Base-by-base conservation (phyloP, 2,113 vertebrate genomes). In the Xyrauchen texanus region DNA sequence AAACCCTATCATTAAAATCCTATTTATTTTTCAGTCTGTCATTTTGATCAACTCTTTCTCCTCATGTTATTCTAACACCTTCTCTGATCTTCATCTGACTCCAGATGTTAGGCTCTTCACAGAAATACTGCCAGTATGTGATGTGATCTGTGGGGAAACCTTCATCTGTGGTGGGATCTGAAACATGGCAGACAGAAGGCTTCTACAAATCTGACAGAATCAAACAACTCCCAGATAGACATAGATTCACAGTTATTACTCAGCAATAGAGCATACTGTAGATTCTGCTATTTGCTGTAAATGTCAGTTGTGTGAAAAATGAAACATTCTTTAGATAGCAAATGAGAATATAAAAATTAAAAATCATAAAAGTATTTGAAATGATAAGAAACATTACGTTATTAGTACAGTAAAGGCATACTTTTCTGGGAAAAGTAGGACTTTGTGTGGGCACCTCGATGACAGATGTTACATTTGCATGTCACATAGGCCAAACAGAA, bases 91-190 rank as follows among this genome's bases (percentile, higher is more conserved):
- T 6, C 46, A 44, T 44, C 58, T 67, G 45, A 60, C 45, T 55
- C 49, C 49, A 79, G 64, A 52, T 68, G 60, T 6, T 53, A 42
- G 58, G 49, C 58, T 62, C 21, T 34, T 63, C 58, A 44, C 67
- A 52, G 73, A 51, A 78, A 63, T 47, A 58, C 21, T n/a, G 9
- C 3, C 21, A 34, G 21, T n/a, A n/a, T n/a, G n/a, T 46, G 49
- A 65, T 55, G 61, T 71, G 53, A 51, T 83, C 81, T 67, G 65
- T 53, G 60, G 9, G 61, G 67, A 76, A 68, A 16, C 67, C 76
- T 80, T 78, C 78, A 62, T 80, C 82, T 83, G 82, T 74, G 21
- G 21, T 34, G 21, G 21, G 21, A 34, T 34, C 21, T 34, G 21
- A 34, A 1, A 34, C 21, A 34, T 34, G 21, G 21, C 21, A 34